phyloP scores from a whole-genome alignment of 2,888 invertebrate genomes.

The Caenorhabditis zanzibari region DNA sequence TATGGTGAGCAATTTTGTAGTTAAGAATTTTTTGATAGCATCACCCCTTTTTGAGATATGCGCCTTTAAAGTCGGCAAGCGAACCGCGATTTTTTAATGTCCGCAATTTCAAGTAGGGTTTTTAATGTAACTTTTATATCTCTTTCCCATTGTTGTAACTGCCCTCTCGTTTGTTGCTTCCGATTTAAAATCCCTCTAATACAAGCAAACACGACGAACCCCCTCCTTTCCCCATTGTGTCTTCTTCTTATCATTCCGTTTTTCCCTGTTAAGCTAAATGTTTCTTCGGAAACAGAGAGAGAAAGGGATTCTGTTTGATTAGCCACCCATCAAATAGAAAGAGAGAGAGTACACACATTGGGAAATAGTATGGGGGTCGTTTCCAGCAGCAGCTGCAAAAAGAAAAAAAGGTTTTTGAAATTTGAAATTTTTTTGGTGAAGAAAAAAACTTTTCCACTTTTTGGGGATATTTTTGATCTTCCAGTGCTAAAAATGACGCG shows the following conservation, averaged over 20 bases:
- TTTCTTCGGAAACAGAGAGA: constrained; percentile 9
- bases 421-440: too few species aligned
- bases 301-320: constrained; percentile 19
- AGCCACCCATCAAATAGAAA: constrained; percentile 30
- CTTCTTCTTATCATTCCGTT: constrained; percentile 1
- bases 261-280: constrained; percentile 31
- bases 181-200: constrained; percentile 2
- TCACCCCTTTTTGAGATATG: too few species aligned
- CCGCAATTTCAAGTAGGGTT: background rate
- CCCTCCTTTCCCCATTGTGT: background rate
- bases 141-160: background rate
- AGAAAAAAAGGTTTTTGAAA: background rate
- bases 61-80: too few species aligned
- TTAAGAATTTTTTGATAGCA: too few species aligned
- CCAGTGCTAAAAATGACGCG: too few species aligned
- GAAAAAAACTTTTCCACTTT: too few species aligned
- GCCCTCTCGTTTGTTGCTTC: too few species aligned
- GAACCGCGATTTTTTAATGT: background rate
- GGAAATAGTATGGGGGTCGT: too few species aligned
- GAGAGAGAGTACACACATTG: background rate
- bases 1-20: too few species aligned
- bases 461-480: too few species aligned
- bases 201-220: constrained; percentile 10
- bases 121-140: constrained; percentile 23
- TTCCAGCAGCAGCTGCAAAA: background rate